Base-by-base conservation (phyloP, 2,888 invertebrate genomes). In the Camptogramma bilineatum region DNA sequence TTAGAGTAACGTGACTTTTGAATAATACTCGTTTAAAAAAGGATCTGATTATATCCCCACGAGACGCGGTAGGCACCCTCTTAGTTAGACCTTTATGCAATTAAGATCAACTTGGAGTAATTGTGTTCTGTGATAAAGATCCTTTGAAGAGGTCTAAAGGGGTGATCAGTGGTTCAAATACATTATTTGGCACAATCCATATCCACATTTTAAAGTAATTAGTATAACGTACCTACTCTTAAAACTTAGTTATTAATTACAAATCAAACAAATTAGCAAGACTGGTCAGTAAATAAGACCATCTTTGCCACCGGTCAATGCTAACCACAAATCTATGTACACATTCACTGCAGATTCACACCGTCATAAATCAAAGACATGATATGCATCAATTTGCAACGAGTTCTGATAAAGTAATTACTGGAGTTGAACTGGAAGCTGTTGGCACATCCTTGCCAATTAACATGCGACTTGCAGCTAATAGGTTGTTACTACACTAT, bases 361-460 rank as follows among this genome's bases (percentile, higher is more conserved):
- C 46, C 5, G n/a, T 16, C 55, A 61, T 70, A 69, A 70, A 70
- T 70, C 67, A 69, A 57, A 64, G 61, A 44, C 21, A 21, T 57
- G 44, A 47, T 48, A 54, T 48, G 34, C 63, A 67, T 62, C 52
- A 56, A 62, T 64, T 66, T 44, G 21, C 53, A 64, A 39, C 19
- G 17, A 31, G 59, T 44, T 54, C 53, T 52, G 52, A 60, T 63
- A 62, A 46, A 69, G 57, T 59, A 56, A 69, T 67, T 64, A 62
- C 62, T 58, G 51, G 47, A 64, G 60, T 56, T 52, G 50, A 42
- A 62, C 46, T 64, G 24, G 60, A 55, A 57, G 54, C 51, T 39
- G 10, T 64, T 46, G 42, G 42, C 48, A 50, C 52, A 65, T 61
- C 56, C 19, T 46, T 8, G 39, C 13, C 18, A 58, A 21, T 21